phyloP scores from a whole-genome alignment of 1,140 invertebrate species.

The Penaeus indicus region DNA sequence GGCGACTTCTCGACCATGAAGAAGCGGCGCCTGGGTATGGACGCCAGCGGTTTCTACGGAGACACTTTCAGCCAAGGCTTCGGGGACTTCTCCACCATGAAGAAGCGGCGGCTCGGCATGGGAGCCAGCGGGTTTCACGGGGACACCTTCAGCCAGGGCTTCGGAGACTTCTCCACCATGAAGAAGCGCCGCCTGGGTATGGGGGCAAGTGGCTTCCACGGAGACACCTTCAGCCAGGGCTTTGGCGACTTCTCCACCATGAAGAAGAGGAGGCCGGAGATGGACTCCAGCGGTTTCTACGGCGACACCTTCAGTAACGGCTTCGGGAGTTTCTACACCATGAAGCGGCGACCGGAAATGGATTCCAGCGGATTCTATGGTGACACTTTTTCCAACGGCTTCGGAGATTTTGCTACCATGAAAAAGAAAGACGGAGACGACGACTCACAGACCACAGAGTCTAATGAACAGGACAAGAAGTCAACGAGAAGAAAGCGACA shows the following conservation, averaged over 20 bases:
- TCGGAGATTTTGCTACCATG: constrained; percentile 73
- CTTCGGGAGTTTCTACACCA: constrained; percentile 71
- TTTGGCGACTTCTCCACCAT: constrained; percentile 71
- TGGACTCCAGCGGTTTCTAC: constrained; percentile 71
- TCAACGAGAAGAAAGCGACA: no score
- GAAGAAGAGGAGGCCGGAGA: constrained; percentile 71
- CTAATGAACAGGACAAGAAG: background rate
- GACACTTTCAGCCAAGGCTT: constrained; percentile 68
- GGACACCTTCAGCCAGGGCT: constrained; percentile 69
- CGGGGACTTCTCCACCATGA: constrained; percentile 56
- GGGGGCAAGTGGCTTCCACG: constrained; percentile 68
- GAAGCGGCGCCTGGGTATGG: constrained; percentile 65
- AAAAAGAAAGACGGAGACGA: constrained; percentile 66
- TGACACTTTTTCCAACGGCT: constrained; percentile 73
- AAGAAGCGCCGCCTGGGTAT: constrained; percentile 67
- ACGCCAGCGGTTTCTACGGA: constrained; percentile 68
- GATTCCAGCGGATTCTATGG: constrained; percentile 71
- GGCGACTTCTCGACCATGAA: constrained; percentile 73
- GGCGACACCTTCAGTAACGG: constrained; percentile 73
- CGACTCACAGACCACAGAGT: background rate
- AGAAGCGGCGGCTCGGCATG: constrained; percentile 50
- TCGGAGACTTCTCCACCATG: constrained; percentile 68
- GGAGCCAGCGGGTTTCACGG: constrained; percentile 67
- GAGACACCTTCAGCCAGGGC: constrained; percentile 70
- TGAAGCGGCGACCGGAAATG: constrained; percentile 59